These are phyloP conservation scores for Sarcophaga caerulescens DNA, from an alignment of 2,888 invertebrate genomes.

Conservation along the genomic window DNA sequence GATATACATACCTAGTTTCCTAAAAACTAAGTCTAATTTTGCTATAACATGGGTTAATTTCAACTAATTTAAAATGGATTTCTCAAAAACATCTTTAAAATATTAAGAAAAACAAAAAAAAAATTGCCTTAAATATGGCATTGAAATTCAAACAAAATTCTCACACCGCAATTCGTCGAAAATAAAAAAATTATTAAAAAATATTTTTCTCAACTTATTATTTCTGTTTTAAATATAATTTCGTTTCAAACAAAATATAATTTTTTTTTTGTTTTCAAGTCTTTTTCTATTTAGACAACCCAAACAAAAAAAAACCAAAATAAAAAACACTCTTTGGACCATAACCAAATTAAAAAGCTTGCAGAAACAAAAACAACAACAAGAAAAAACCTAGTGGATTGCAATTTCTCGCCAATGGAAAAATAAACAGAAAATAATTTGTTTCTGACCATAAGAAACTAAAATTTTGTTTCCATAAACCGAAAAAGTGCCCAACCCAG, in stretches of 20 bases:
- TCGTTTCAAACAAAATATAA: neutral
- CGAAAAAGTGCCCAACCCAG: conserved; percentile 69
- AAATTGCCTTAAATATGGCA: conserved; percentile 38
- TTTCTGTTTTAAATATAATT: conserved; percentile 69
- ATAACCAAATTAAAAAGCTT: conserved; percentile 48
- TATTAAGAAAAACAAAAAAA: neutral
- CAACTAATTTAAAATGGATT: neutral
- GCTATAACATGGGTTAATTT: conserved; percentile 15
- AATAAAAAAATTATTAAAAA: neutral
- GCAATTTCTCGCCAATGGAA: conserved; percentile 62
- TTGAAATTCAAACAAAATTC: conserved; percentile 51
- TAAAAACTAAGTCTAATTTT: no score
- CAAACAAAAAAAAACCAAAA: conserved; percentile 58
- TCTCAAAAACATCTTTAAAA: neutral
- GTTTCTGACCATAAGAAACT: conserved; percentile 61
- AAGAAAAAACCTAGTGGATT: neutral
- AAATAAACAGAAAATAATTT: conserved; percentile 58
- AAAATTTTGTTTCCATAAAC: conserved; percentile 67
- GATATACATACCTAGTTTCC: no score
- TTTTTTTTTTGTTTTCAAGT: conserved; percentile 45
- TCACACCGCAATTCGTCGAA: conserved; percentile 37
- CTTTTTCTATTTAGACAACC: conserved; percentile 61
- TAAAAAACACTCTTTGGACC: conserved; percentile 68
- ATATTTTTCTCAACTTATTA: conserved; percentile 58
- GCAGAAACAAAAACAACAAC: conserved; percentile 36